phyloP scores from a whole-genome alignment of 2,888 invertebrate species.

The Tricholauxania praeusta region DNA sequence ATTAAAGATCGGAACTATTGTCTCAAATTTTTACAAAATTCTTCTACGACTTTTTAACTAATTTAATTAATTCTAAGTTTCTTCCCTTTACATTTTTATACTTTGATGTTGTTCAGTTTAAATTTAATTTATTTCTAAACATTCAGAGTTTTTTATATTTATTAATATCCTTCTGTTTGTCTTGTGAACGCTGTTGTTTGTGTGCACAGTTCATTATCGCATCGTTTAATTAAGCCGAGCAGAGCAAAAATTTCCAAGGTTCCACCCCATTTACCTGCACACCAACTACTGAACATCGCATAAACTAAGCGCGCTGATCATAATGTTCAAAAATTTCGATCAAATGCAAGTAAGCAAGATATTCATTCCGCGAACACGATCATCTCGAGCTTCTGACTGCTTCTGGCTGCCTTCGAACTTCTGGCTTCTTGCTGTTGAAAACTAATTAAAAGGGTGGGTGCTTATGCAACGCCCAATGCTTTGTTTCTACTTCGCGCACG shows the following conservation, averaged over 20 bases:
- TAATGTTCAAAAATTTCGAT: conserved; percentile 30
- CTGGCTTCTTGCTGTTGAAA: conserved; percentile 25
- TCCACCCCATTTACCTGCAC: neutral
- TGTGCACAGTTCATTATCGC: conserved; percentile 38
- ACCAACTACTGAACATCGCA: neutral
- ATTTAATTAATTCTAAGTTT: too few relatives aligned
- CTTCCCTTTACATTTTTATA: too few relatives aligned
- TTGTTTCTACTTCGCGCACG: neutral
- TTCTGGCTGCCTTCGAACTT: neutral
- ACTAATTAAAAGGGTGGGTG: conserved; percentile 57
- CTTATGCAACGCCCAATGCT: conserved; percentile 47
- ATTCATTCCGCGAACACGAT: conserved; percentile 23
- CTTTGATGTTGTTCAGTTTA: too few relatives aligned
- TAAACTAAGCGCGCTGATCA: conserved; percentile 13
- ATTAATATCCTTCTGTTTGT: neutral
- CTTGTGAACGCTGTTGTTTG: conserved; percentile 36
- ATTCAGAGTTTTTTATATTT: too few relatives aligned
- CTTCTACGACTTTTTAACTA: too few relatives aligned
- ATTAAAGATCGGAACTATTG: too few relatives aligned
- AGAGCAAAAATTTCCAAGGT: neutral
- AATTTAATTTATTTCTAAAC: too few relatives aligned
- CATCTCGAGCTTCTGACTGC: conserved; percentile 2
- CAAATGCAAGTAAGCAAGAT: conserved; percentile 5
- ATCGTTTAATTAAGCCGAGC: conserved; percentile 32
- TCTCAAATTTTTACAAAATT: too few relatives aligned